Percentiles rank a stretch among this genome's conserved stretches.
These are phyloP conservation scores for Enteromius afrohamiltoni DNA, from an alignment of 2,797 vertebrate species.

Conservation along the genomic window DNA sequence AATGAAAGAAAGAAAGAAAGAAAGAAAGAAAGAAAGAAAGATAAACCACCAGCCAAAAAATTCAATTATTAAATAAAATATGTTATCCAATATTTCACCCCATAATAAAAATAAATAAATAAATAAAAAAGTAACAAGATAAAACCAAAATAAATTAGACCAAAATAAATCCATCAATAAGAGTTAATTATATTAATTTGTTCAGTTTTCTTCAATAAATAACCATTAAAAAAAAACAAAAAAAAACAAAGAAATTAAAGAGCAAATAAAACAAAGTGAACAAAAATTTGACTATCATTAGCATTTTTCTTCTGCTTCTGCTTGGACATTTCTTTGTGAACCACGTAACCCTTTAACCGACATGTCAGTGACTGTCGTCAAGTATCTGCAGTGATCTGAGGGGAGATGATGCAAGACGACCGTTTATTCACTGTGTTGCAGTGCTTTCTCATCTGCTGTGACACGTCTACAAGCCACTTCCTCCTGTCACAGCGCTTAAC, in stretches of 20 bases:
- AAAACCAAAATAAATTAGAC: background rate
- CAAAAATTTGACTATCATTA: background rate
- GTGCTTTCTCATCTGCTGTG: conserved; percentile 56
- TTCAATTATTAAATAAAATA: too few species aligned
- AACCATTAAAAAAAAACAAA: background rate
- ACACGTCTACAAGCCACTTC: conserved; percentile 55
- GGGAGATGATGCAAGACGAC: background rate
- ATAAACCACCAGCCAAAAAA: too few species aligned
- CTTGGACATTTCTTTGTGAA: background rate
- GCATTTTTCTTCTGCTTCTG: background rate
- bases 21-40: too few species aligned
- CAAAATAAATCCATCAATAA: too few species aligned
- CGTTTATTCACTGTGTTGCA: conserved; percentile 8
- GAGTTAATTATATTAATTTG: too few species aligned
- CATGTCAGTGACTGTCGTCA: background rate
- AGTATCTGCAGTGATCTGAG: conserved; percentile 25
- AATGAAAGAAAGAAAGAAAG: background rate
- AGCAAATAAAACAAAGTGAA: background rate
- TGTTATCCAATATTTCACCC: background rate
- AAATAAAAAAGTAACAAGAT: background rate
- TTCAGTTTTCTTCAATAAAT: background rate
- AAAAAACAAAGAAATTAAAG: background rate
- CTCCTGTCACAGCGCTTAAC: conserved; percentile 48
- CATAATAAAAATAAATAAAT: background rate
- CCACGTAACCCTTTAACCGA: background rate